Percentiles rank a stretch among this genome's conserved stretches.
phyloP scores from a whole-genome alignment of 2,113 vertebrate genomes.

The Xiphophorus hellerii region DNA sequence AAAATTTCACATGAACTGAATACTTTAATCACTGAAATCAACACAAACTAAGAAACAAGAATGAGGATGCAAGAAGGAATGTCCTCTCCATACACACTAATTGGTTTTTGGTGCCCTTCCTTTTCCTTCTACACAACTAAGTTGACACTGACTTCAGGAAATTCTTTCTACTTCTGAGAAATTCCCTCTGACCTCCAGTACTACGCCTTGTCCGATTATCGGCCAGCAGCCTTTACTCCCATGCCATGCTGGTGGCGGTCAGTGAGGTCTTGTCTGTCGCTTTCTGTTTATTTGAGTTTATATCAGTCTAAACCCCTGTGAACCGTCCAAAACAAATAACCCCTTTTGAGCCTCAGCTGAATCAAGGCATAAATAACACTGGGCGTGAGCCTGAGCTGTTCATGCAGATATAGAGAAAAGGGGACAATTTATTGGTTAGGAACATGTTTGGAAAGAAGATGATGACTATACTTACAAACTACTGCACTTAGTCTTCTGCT shows the following conservation, averaged over 20 bases:
- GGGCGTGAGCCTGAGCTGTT: neutral
- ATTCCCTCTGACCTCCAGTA: constrained; percentile 53
- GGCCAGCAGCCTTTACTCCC: constrained; percentile 50
- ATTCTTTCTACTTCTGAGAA: constrained; percentile 62
- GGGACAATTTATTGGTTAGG: neutral
- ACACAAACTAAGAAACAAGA: too few relatives aligned
- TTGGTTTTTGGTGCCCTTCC: constrained; percentile 29
- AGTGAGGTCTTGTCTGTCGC: constrained; percentile 1
- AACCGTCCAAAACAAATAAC: constrained; percentile 3
- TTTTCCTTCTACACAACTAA: constrained; percentile 24
- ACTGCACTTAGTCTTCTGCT: constrained; percentile 1
- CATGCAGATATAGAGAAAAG: constrained; percentile 2
- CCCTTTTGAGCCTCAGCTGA: constrained; percentile 7
- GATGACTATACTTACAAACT: neutral
- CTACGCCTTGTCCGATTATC: constrained; percentile 24
- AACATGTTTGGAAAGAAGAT: constrained; percentile 4
- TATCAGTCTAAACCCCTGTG: constrained; percentile 23
- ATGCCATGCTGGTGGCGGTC: constrained; percentile 35
- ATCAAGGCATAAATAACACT: constrained; percentile 19
- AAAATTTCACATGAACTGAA: too few relatives aligned
- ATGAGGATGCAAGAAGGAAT: neutral
- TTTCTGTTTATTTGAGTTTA: constrained; percentile 46
- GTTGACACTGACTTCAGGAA: constrained; percentile 39
- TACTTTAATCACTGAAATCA: too few relatives aligned
- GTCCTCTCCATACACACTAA: neutral